Conservation (phyloP, 2,888 invertebrate genomes). For the Lithophane socia region DNA sequence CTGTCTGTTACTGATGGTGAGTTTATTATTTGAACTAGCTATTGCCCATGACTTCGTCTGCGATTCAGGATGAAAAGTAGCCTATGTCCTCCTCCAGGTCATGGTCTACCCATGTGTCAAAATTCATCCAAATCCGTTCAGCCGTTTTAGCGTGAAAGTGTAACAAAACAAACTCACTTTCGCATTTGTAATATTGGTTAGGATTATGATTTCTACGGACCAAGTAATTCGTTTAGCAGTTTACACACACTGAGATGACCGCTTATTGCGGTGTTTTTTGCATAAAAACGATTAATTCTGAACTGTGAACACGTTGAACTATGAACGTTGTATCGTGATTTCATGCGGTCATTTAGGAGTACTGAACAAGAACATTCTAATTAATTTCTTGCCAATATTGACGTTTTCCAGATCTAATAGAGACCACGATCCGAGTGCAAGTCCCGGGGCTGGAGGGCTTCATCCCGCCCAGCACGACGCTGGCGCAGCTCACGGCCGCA, state of each 20-base stretch:
- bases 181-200: too few relatives aligned
- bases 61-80: too few relatives aligned
- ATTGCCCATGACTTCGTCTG: too few relatives aligned
- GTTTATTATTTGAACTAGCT: not conserved
- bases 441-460: conserved; percentile 83
- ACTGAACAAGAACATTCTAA: not conserved
- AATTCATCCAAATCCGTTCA: too few relatives aligned
- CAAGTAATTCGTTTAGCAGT: too few relatives aligned
- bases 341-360: not conserved
- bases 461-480: conserved; percentile 81
- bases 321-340: not conserved
- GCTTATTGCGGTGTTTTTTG: not conserved
- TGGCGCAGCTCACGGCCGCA: conserved; percentile 82
- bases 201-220: too few relatives aligned
- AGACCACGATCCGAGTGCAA: conserved; percentile 81
- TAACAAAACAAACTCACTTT: too few relatives aligned
- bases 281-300: not conserved
- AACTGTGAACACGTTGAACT: not conserved
- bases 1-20: conserved; percentile 78
- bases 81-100: too few relatives aligned
- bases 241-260: not conserved
- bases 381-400: not conserved
- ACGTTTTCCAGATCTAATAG: conserved; percentile 74
- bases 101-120: too few relatives aligned
- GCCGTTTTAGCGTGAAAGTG: too few relatives aligned